Base-by-base conservation (phyloP, 2,113 vertebrate genomes). In the Takifugu bimaculatus region DNA sequence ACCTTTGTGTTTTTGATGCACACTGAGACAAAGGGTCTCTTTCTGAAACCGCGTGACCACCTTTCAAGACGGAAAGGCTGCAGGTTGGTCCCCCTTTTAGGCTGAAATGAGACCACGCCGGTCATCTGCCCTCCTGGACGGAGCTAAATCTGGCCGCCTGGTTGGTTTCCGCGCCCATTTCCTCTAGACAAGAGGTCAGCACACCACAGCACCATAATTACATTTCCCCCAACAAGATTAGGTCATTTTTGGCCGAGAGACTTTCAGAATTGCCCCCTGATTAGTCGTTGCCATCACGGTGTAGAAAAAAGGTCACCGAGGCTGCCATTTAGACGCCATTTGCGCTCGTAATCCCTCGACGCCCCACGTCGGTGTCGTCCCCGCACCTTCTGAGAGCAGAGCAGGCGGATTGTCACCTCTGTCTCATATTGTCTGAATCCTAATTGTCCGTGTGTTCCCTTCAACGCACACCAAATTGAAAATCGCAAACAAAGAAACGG, bases 261-360 rank as follows among this genome's bases (percentile, higher is more conserved):
- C 68, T 71, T 79, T 75, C 67, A 77, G 86, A 88, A 90, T 89
- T 88, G 83, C 66, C 72, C 20, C 83, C 79, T 87, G 78, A 87
- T 89, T 85, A 81, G 62, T 72, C 72, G 65, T 85, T 78, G 71
- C 74, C 72, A 72, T 69, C 63, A 60, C 67, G 60, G 75, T 70
- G 69, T 54, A 79, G 74, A 67, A 77, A 83, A 20, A 82, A 85
- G 82, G 83, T 89, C 87, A 84, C 62, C 58, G 75, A 52, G 72
- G 85, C 77, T 79, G 79, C 76, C 6, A 54, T 68, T 80, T 76
- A 85, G 72, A 86, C 78, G 79, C 68, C 75, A 72, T 82, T 78
- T 77, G 72, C 74, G 74, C 73, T 68, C 65, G 14, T 81, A 85
- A 83, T 78, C 70, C 78, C 77, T 73, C 79, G 73, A 50, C 67